Evolutionary conservation across 2,888 invertebrate species (phyloP).

Genomic region (Pachliopta kotzebuea): DNA sequence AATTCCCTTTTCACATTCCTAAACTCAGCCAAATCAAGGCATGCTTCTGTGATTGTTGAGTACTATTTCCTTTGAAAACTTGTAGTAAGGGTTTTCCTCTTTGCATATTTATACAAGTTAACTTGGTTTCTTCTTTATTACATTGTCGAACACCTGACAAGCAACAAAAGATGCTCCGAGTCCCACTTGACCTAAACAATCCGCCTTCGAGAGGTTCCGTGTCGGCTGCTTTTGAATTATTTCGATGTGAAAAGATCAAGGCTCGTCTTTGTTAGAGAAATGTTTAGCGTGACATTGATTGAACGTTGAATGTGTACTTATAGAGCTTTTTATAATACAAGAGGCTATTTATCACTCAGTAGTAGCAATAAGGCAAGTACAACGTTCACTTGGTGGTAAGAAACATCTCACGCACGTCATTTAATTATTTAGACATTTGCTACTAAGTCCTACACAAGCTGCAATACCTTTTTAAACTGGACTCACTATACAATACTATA

Average conservation of each 20-base stretch:
- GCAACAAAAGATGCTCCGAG: conserved; percentile 12
- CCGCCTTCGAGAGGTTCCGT: conserved; percentile 12
- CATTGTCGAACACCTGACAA: background rate
- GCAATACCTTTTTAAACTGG: no score
- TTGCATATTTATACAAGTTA: background rate
- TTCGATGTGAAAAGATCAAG: conserved; percentile 21
- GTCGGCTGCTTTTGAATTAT: conserved; percentile 16
- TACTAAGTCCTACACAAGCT: no score
- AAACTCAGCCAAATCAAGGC: no score
- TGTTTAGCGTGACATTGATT: conserved; percentile 1
- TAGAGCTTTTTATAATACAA: background rate
- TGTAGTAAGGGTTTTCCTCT: background rate
- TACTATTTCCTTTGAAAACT: no score
- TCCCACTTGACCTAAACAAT: conserved; percentile 16
- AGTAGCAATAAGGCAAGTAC: no score
- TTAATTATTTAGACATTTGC: no score
- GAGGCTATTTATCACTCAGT: background rate
- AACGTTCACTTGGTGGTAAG: background rate
- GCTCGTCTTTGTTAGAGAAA: conserved; percentile 7
- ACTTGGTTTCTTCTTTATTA: background rate
- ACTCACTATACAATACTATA: no score
- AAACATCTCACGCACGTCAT: no score
- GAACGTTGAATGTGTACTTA: background rate
- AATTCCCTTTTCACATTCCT: no score
- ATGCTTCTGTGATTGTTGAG: no score